Percentiles rank a stretch among this genome's conserved stretches.
Evolutionary conservation across 2,888 invertebrate species (phyloP).

Genomic region (Leptopilina myrica): DNA sequence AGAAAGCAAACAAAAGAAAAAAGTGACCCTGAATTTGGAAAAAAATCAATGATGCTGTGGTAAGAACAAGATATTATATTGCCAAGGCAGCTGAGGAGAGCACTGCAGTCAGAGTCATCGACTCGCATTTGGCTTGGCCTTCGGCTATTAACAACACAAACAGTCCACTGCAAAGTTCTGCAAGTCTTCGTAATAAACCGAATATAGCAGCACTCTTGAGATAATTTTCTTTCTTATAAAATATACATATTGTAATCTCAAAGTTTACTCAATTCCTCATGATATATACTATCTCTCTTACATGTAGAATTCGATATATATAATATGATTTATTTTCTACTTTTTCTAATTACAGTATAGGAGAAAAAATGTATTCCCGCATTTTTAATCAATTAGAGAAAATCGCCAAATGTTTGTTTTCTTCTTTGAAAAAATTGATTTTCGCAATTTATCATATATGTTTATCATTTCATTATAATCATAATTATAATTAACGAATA

Average conservation of each 20-base stretch:
- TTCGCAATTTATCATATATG: too few species aligned
- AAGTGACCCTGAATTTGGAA: slow-evolving; percentile 25
- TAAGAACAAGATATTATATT: slow-evolving; percentile 41
- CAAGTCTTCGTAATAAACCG: slow-evolving; percentile 30
- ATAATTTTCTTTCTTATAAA: not conserved
- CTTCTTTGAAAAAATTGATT: too few species aligned
- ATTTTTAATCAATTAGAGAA: too few species aligned
- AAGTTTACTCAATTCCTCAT: too few species aligned
- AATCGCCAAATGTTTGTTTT: too few species aligned
- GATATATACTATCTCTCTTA: too few species aligned
- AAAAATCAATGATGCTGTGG: slow-evolving; percentile 22
- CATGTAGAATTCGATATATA: too few species aligned
- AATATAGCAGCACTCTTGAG: slow-evolving; percentile 6
- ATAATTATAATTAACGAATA: too few species aligned
- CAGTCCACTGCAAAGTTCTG: slow-evolving; percentile 40
- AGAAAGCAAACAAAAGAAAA: not conserved
- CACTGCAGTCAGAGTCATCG: slow-evolving; percentile 42
- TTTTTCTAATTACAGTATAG: too few species aligned
- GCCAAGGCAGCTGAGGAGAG: slow-evolving; percentile 36
- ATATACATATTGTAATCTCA: slow-evolving; percentile 1
- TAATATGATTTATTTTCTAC: too few species aligned
- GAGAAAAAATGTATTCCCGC: too few species aligned
- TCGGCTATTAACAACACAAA: slow-evolving; percentile 41
- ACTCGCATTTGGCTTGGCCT: slow-evolving; percentile 42
- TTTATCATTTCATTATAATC: too few species aligned